A percentile compares a stretch with the other conserved stretches of the same genome.
phyloP scores from a whole-genome alignment of 2,888 invertebrate genomes.

The Melinaea menophilus region DNA sequence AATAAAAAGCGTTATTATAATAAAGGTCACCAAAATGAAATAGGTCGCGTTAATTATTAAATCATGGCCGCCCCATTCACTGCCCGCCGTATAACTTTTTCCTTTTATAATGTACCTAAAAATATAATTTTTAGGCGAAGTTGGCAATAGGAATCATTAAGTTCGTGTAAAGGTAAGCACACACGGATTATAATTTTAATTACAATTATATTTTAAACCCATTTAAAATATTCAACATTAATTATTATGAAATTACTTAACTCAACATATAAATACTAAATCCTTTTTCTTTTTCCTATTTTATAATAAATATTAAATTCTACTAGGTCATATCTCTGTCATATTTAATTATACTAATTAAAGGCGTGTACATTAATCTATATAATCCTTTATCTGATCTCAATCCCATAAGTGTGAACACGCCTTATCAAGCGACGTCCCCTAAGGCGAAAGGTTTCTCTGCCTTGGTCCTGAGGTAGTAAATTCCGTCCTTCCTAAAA shows the following conservation, averaged over 20 bases:
- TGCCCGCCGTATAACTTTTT: conserved; percentile 25
- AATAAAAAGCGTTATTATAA: conserved; percentile 16
- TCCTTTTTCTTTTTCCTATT: too few species aligned
- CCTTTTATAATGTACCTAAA: conserved; percentile 49
- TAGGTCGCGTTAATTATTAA: conserved; percentile 32
- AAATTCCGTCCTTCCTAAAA: conserved; percentile 77
- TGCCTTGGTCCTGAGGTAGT: conserved; percentile 75
- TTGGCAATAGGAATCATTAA: conserved; percentile 54
- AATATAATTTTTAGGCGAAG: conserved; percentile 59
- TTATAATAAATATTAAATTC: too few species aligned
- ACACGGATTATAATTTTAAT: not conserved
- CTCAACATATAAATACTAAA: too few species aligned
- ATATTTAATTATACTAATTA: too few species aligned
- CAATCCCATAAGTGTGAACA: conserved; percentile 2
- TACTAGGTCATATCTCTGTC: too few species aligned
- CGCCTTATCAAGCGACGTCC: conserved; percentile 42
- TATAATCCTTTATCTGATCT: conserved; percentile 8
- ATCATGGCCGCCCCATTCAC: conserved; percentile 32
- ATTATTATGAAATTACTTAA: too few species aligned
- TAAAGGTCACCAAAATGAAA: conserved; percentile 18
- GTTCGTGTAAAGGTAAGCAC: conserved; percentile 12
- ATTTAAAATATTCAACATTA: too few species aligned
- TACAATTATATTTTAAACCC: too few species aligned
- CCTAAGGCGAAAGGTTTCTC: conserved; percentile 72
- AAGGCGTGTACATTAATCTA: conserved; percentile 27